Conservation (phyloP, 2,888 invertebrate genomes). For the Onchidella celtica region DNA sequence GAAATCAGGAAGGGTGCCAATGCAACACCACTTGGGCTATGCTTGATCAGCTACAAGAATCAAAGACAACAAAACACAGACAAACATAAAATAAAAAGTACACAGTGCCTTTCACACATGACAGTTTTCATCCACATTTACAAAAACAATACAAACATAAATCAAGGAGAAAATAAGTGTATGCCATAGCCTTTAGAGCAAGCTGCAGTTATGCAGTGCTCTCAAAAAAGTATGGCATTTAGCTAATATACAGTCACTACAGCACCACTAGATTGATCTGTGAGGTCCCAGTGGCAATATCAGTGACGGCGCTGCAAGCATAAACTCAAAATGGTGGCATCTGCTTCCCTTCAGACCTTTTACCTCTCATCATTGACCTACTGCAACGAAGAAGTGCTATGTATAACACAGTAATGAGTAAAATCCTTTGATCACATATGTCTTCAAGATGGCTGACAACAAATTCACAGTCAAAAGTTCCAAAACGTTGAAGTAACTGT, state of each 20-base stretch:
- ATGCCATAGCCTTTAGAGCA: slow-evolving; percentile 31
- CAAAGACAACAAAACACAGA: not conserved
- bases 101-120: too few relatives aligned
- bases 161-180: not conserved
- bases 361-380: slow-evolving; percentile 54
- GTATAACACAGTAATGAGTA: too few relatives aligned
- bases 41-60: not conserved
- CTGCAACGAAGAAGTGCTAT: not conserved
- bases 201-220: not conserved
- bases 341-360: slow-evolving; percentile 50
- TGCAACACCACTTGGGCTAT: slow-evolving; percentile 6
- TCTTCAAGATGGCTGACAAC: too few relatives aligned
- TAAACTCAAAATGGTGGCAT: slow-evolving; percentile 8
- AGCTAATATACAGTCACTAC: slow-evolving; percentile 24
- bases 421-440: too few relatives aligned
- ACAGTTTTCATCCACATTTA: too few relatives aligned
- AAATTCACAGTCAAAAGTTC: too few relatives aligned
- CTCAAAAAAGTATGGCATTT: slow-evolving; percentile 11
- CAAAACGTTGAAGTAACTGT: too few relatives aligned
- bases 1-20: not conserved
- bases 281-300: not conserved
- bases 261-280: not conserved
- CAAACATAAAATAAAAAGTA: not conserved
- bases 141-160: not conserved
- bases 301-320: not conserved